Percentiles rank a stretch among this genome's conserved stretches.
Conservation (phyloP, 2,113 vertebrate genomes). For the Labrus mixtus region DNA sequence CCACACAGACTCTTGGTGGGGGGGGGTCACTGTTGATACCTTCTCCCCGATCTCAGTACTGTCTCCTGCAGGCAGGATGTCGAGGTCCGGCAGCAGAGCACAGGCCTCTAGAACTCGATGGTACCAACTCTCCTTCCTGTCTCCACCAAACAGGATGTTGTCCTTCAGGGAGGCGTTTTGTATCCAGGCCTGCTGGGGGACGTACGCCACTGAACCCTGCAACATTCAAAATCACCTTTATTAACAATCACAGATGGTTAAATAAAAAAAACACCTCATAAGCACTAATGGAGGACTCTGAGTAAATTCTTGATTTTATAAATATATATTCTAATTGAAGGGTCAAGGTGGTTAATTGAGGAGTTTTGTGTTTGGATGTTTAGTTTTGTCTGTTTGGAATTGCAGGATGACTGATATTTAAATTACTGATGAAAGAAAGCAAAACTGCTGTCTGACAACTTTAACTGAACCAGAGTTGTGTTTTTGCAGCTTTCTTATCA, state of each 20-base stretch:
- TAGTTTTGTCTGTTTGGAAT: too few species aligned
- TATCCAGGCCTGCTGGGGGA: conserved; percentile 88
- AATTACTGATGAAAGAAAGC: not conserved
- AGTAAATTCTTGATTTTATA: too few species aligned
- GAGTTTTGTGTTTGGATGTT: too few species aligned
- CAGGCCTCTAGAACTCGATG: conserved; percentile 84
- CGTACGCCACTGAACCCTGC: conserved; percentile 85
- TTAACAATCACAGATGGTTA: not conserved
- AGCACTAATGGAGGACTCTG: too few species aligned
- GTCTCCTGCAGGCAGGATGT: conserved; percentile 84
- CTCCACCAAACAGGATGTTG: conserved; percentile 85
- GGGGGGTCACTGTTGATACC: not conserved
- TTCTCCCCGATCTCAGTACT: conserved; percentile 76
- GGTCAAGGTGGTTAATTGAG: too few species aligned
- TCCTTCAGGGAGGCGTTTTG: conserved; percentile 85
- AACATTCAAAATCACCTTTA: not conserved
- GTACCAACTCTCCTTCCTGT: conserved; percentile 79
- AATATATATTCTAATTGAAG: too few species aligned
- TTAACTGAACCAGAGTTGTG: too few species aligned
- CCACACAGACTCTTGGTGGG: not conserved
- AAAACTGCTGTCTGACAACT: too few species aligned
- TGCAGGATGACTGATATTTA: not conserved
- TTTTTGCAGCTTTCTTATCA: too few species aligned
- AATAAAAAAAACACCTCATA: too few species aligned
- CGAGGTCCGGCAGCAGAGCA: conserved; percentile 84